Evolutionary conservation across 2,113 vertebrate genomes (phyloP), one percentile per base, ranked within the genome.

Genomic region (Microcebus jonahi): DNA sequence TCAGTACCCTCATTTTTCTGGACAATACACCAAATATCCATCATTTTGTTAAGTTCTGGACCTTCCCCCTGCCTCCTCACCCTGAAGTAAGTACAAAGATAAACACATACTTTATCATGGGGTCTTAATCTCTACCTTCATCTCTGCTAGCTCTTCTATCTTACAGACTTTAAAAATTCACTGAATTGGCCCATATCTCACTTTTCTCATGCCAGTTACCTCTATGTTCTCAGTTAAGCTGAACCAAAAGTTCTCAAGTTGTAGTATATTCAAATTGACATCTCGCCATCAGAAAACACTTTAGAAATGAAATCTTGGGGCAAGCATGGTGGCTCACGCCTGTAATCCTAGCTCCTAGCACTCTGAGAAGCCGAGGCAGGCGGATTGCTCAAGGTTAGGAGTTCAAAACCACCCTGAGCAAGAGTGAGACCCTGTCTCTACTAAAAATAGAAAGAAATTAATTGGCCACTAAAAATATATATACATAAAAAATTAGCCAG

Each of bases 271-370:
- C 13, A 96, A 94, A 85, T 42, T 65, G 91, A 79, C 13, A 61
- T 67, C 84, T 96, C 48, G 70, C 31, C 81, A 73, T 48, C 59
- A 95, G 45, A 77, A 94, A 95, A 84, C 45, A 79, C n/a, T 93
- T 70, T 20, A 31, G 71, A 91, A 79, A 57, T 36, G 42, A 73
- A 73, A 93, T 57, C 36, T 63, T 36, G 61, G 48, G 48, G 9
- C 48, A 12, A 12, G 50, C 50, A 12, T 14, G 11, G 50, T 50
- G 50, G 50, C 50, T 50, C 50, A 13, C 50, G 13, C 11, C 50
- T 50, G 50, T 50, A 50, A 50, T 50, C 50, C 50, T 50, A 50
- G 50, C 50, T 50, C 50, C 50, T 50, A 50, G 50, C 50, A 50
- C 48, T 48, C 9, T 48, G 1, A 13, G 71, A 75, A 39, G 71